Percentiles rank a stretch among this genome's conserved stretches.
phyloP scores from a whole-genome alignment of 2,888 invertebrate species.

The Calameuta filiformis region DNA sequence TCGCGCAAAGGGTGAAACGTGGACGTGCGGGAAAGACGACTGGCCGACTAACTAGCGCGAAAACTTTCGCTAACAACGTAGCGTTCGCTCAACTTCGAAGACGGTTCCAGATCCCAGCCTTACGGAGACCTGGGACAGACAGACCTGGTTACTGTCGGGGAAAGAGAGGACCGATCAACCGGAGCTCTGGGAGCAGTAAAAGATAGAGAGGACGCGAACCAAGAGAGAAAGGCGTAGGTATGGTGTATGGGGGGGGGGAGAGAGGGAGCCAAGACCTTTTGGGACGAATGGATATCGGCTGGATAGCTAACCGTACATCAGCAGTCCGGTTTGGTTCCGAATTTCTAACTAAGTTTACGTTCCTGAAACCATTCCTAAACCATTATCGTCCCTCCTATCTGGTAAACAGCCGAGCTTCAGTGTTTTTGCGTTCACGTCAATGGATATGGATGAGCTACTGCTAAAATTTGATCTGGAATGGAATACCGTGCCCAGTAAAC shows the following conservation, averaged over 20 bases:
- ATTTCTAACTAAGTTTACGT: conserved; percentile 32
- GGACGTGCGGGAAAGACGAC: conserved; percentile 33
- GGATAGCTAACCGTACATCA: conserved; percentile 11
- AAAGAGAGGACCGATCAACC: neutral
- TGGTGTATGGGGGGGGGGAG: neutral
- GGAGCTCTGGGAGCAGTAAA: neutral
- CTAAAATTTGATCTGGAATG: neutral
- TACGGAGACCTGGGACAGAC: neutral
- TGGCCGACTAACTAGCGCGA: conserved; percentile 47
- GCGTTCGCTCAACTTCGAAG: conserved; percentile 13
- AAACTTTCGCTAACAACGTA: conserved; percentile 49
- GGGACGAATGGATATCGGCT: neutral
- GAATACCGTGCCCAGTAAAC: neutral
- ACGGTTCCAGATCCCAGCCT: neutral
- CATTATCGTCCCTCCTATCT: neutral
- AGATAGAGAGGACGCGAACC: neutral
- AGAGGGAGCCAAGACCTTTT: neutral
- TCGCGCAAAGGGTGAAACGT: conserved; percentile 46
- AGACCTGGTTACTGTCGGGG: neutral
- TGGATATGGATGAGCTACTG: neutral
- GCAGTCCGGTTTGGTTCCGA: conserved; percentile 22
- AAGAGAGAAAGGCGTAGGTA: neutral
- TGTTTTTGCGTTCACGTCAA: neutral
- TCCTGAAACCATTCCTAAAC: neutral
- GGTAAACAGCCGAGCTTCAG: neutral